Base-by-base conservation (phyloP, 2,113 vertebrate genomes). In the Sorex fumeus region DNA sequence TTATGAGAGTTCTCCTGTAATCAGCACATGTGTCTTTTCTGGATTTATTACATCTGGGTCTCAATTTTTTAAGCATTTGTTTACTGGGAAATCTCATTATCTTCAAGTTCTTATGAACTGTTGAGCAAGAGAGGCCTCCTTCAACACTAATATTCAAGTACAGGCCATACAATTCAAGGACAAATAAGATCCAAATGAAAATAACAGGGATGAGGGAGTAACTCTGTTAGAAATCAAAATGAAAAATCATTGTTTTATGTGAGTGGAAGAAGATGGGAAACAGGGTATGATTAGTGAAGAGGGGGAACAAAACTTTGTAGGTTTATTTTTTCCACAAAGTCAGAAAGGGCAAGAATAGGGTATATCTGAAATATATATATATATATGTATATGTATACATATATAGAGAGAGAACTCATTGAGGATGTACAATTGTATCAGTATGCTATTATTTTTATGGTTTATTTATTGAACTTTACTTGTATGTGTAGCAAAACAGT, bases 241-340 rank as follows among this genome's bases (percentile, higher is more conserved):
- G 84, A 91, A 84, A 66, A 47, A 91, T 78, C 50, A 27, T 16
- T 90, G 71, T 90, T 89, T 91, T 57, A 57, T 50, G 32, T 84
- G 45, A 89, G 36, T 74, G 28, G 32, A 91, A 88, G 43, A 30
- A 43, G 87, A 90, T 27, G 93, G 81, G 62, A 91, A 89, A 87
- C 70, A 84, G 53, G 23, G 8, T 88, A 86, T 47, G 50, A 83
- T 82, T 91, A 79, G 60, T 72, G 40, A 91, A 93, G 32, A 11
- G 71, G n/a, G 3, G 6, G 9, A 66, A 78, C 80, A 62, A 34
- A 60, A 3, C 1, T 19, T 84, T 67, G 62, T 1, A 93, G 19
- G 16, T 85, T 94, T 94, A 83, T 64, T 92, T 94, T 94, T 94
- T 94, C 75, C 75, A 94, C 18, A 69, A 94, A 94, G 69, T 66